Evolutionary conservation across 2,888 invertebrate species (phyloP), one percentile per base, ranked within the genome.

Genomic region (Lepas anatifera): DNA sequence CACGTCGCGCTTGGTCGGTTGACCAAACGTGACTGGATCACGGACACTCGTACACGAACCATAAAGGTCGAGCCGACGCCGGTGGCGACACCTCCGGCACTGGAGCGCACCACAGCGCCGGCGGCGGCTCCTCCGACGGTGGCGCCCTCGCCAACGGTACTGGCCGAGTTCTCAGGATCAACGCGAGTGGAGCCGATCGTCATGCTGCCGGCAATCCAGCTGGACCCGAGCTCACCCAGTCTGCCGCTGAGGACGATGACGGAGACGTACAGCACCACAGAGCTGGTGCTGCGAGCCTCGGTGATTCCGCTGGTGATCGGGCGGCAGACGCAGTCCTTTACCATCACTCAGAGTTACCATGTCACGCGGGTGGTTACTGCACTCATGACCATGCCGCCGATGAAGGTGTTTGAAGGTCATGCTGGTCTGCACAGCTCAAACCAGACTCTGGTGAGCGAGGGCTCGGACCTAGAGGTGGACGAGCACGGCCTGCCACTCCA

Each of bases 201-300:
- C 22, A 32, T 58, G 35, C 58, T 58, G 32, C 58, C 58, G 32
- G 16, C 58, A 2, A 35, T 58, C 8, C 22, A 58, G 18, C 58
- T 58, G 58, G 35, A 58, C 58, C 58, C 58, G 58, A 58, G 58
- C 58, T 58, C 58, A 8, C 58, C 58, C 35, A 58, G 58, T 16
- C 58, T 58, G 8, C 58, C 58, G 22, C 35, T 58, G 7, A 32
- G 25, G 32, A 58, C 58, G 22, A 83, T 91, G 63, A 92, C 92
- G 0, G 93, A 95, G 81, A 92, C 92, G 4, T 95, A 92, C 81
- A 92, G 93, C 75, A 92, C 94, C 8, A 93, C 92, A 0, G 92
- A 94, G 79, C 85, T 89, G 18, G 87, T 93, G 83, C 81, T 92
- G 27, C 92, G 92, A 80, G 95, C 95, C 0, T 92, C 94, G 78